Percentiles rank a stretch among this genome's conserved stretches.
These are phyloP conservation scores for Aselliscus stoliczkanus DNA, from an alignment of 2,797 vertebrate species.

Conservation along the genomic window DNA sequence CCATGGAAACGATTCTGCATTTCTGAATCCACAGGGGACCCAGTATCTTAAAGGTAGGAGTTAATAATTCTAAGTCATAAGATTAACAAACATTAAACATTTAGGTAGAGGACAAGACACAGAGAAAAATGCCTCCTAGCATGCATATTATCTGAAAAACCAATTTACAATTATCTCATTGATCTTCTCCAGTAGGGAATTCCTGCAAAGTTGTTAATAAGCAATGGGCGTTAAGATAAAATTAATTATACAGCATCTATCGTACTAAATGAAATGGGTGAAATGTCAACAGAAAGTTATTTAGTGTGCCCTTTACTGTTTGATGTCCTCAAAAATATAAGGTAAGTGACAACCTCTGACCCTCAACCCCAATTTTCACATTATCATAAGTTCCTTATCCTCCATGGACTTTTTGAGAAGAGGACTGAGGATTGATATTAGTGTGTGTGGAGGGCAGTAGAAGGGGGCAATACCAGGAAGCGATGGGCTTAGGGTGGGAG, in stretches of 20 bases:
- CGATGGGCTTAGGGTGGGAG: background rate
- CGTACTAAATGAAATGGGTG: background rate
- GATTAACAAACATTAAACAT: background rate
- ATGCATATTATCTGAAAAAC: background rate
- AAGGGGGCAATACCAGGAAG: background rate
- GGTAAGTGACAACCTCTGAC: background rate
- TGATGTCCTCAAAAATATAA: background rate
- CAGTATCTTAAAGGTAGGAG: background rate
- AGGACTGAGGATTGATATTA: background rate
- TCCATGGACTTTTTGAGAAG: constrained; percentile 1
- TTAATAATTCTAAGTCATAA: constrained; percentile 5
- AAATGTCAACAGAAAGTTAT: background rate
- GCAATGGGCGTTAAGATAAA: background rate
- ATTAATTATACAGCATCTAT: background rate
- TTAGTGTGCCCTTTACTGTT: background rate
- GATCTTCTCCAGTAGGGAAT: background rate
- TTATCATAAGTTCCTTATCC: background rate
- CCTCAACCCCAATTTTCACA: background rate
- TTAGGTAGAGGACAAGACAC: background rate
- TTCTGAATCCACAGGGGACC: background rate
- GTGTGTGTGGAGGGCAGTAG: too few relatives aligned
- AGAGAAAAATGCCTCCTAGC: background rate
- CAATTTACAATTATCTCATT: background rate
- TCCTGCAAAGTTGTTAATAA: background rate
- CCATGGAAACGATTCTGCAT: constrained; percentile 6